These are phyloP conservation scores for Miichthys miiuy DNA, from an alignment of 2,797 vertebrate genomes.

Conservation along the genomic window DNA sequence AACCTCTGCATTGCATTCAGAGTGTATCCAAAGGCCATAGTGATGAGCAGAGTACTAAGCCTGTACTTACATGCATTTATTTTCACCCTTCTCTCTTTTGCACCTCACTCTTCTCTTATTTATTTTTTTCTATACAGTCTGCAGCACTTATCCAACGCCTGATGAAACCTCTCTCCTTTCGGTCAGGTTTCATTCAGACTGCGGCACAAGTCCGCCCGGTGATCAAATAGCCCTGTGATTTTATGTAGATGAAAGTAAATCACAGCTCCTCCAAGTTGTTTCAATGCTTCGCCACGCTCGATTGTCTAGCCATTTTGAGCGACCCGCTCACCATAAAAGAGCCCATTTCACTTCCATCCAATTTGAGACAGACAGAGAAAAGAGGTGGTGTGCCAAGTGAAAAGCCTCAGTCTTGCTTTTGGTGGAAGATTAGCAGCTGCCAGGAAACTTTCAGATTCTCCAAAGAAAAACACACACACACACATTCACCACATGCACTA, in stretches of 20 bases:
- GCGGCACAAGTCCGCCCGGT: slow-evolving; percentile 33
- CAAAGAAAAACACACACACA: slow-evolving; percentile 13
- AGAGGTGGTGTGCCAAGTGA: slow-evolving; percentile 65
- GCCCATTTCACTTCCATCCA: slow-evolving; percentile 72
- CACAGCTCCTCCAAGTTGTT: slow-evolving; percentile 71
- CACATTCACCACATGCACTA: slow-evolving; percentile 16
- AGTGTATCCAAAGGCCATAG: slow-evolving; percentile 65
- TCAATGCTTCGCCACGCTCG: slow-evolving; percentile 67
- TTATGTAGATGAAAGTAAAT: slow-evolving; percentile 80
- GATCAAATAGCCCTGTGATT: slow-evolving; percentile 75
- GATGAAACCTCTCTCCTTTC: slow-evolving; percentile 65
- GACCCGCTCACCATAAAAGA: slow-evolving; percentile 66
- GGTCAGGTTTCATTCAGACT: slow-evolving; percentile 57
- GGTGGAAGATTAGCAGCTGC: slow-evolving; percentile 77
- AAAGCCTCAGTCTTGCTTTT: slow-evolving; percentile 62
- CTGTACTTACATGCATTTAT: slow-evolving; percentile 54
- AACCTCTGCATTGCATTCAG: slow-evolving; percentile 60
- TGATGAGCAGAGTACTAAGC: slow-evolving; percentile 39
- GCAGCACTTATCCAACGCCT: slow-evolving; percentile 46
- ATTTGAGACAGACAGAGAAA: slow-evolving; percentile 67
- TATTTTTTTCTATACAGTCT: slow-evolving; percentile 51
- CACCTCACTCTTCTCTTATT: slow-evolving; percentile 11
- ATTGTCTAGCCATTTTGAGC: slow-evolving; percentile 69
- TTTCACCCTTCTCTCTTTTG: slow-evolving; percentile 38
- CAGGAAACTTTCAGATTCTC: slow-evolving; percentile 62